Conservation (phyloP, 2,797 vertebrate genomes). For the Tenualosa thibaudeaui region DNA sequence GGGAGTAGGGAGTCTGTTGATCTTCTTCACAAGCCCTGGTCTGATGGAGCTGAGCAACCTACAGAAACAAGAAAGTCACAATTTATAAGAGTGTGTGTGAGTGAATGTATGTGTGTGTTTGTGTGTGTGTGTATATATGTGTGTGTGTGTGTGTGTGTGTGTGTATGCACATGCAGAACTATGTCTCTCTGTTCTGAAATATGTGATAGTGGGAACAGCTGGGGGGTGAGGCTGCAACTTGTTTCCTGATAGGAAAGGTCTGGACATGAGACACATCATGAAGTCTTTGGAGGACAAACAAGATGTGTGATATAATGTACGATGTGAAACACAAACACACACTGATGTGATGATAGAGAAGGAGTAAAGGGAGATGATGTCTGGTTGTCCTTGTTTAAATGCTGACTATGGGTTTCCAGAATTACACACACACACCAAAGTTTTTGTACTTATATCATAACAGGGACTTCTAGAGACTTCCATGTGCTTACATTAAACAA, state of each 20-base stretch:
- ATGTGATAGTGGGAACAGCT: neutral
- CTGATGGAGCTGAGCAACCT: constrained; percentile 96
- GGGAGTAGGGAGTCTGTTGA: constrained; percentile 94
- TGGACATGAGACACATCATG: neutral
- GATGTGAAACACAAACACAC: neutral
- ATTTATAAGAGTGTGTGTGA: neutral
- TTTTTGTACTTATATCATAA: too few relatives aligned
- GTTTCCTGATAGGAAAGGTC: constrained; percentile 7
- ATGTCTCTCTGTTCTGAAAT: neutral
- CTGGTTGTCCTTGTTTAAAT: neutral
- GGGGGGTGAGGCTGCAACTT: neutral
- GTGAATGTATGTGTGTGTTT: constrained; percentile 32
- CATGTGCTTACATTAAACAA: too few relatives aligned
- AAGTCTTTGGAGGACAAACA: constrained; percentile 4
- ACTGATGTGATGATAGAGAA: neutral
- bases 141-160: constrained; percentile 24
- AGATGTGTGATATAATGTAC: neutral
- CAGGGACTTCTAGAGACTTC: too few relatives aligned
- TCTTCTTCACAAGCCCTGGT: constrained; percentile 96
- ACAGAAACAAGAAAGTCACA: constrained; percentile 30
- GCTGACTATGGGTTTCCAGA: neutral
- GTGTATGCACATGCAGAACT: constrained; percentile 27
- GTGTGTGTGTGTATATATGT: constrained; percentile 28
- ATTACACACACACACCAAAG: neutral
- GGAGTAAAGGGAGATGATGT: constrained; percentile 1